Conservation (phyloP, 2,113 vertebrate species). For the Choloepus hoffmanni region DNA sequence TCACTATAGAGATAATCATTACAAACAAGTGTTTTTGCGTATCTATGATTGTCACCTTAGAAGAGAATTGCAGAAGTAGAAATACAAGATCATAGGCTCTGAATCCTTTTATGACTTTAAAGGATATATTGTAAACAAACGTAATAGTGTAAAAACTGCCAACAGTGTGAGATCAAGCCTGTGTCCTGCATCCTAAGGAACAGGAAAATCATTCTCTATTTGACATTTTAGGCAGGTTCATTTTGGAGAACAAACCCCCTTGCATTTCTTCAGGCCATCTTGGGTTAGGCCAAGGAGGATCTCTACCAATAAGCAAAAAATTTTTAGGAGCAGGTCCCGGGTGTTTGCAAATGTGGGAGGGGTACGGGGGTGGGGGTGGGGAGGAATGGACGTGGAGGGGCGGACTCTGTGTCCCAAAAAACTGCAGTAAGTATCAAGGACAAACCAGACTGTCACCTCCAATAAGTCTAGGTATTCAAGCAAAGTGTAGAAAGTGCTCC, state of each 20-base stretch:
- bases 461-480: not conserved
- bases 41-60: not conserved
- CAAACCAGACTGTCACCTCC: not conserved
- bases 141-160: accelerated
- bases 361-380: accelerated
- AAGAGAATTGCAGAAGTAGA: not conserved
- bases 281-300: not conserved
- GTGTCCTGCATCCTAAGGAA: not conserved
- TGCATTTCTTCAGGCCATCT: not conserved
- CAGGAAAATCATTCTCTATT: too few relatives aligned
- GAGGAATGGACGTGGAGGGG: accelerated
- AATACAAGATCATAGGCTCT: not conserved
- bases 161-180: accelerated
- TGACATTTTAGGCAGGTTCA: accelerated
- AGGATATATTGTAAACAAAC: too few relatives aligned
- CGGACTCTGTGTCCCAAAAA: not conserved
- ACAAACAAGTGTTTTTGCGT: not conserved
- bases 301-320: not conserved
- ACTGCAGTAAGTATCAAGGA: not conserved
- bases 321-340: not conserved
- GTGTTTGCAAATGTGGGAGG: accelerated
- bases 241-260: not conserved
- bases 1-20: not conserved
- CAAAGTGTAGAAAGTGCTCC: not conserved
- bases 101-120: not conserved